These are phyloP conservation scores for Melanotaenia maccullochi DNA, from an alignment of 2,797 vertebrate species.

Conservation along the genomic window DNA sequence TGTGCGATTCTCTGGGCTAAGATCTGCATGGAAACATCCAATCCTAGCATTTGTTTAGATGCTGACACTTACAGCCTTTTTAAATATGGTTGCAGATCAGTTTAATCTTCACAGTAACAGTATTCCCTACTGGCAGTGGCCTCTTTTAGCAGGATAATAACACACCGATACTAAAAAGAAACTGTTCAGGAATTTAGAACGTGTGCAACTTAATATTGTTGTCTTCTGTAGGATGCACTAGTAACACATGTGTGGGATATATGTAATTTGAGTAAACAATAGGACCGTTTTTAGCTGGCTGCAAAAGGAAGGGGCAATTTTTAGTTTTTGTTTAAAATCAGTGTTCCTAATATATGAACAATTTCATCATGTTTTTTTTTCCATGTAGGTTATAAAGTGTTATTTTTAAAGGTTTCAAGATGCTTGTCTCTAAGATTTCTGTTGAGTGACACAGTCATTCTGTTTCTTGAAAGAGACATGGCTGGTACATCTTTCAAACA, in stretches of 20 bases:
- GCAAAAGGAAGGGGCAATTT: too few species aligned
- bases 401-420: not conserved
- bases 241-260: not conserved
- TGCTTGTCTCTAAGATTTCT: constrained; percentile 4
- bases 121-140: not conserved
- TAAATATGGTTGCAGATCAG: not conserved
- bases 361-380: not conserved
- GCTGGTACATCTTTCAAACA: not conserved
- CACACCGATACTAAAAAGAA: not conserved
- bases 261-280: not conserved
- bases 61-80: not conserved
- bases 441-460: not conserved
- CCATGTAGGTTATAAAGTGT: not conserved
- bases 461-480: not conserved
- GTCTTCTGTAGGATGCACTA: not conserved
- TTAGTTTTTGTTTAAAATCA: too few species aligned
- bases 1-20: not conserved
- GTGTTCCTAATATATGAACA: too few species aligned
- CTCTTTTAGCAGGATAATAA: not conserved
- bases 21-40: not conserved
- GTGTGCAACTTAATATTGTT: not conserved
- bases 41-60: not conserved
- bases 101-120: not conserved
- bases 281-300: not conserved
- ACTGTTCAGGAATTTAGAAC: not conserved